A percentile compares a stretch with the other conserved stretches of the same genome.
These are phyloP conservation scores for Papilio xuthus DNA, from an alignment of 1,140 invertebrate species.

Conservation along the genomic window DNA sequence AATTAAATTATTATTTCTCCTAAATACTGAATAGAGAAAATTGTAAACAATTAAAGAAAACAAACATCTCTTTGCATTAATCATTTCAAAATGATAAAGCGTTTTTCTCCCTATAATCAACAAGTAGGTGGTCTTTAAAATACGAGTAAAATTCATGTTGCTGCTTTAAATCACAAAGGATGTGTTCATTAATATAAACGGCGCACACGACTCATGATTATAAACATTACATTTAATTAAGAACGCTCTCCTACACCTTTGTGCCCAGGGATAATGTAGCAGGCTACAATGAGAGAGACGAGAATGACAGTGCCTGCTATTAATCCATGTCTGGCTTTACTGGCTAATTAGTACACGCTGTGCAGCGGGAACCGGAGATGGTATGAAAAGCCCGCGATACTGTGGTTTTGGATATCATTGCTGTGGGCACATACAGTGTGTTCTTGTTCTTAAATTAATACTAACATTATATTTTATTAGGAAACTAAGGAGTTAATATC, in stretches of 20 bases:
- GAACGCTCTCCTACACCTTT: constrained; percentile 62
- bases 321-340: constrained; percentile 71
- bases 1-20: too few species aligned
- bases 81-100: not conserved
- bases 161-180: constrained; percentile 35
- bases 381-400: constrained; percentile 66
- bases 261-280: constrained; percentile 59
- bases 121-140: constrained; percentile 28
- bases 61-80: not conserved
- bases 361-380: constrained; percentile 69
- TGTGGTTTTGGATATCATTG: constrained; percentile 45
- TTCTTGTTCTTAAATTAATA: not conserved
- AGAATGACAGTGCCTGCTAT: constrained; percentile 62
- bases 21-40: too few species aligned
- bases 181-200: constrained; percentile 37
- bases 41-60: not conserved
- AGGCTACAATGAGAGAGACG: constrained; percentile 45
- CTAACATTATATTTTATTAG: not conserved
- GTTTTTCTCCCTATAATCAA: constrained; percentile 23
- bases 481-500: too few species aligned
- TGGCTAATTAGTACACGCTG: constrained; percentile 70
- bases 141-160: constrained; percentile 10
- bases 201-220: constrained; percentile 47
- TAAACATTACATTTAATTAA: constrained; percentile 74
- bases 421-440: constrained; percentile 36